Conservation (phyloP, 2,888 invertebrate species). For the Microlaimidae sp. region DNA sequence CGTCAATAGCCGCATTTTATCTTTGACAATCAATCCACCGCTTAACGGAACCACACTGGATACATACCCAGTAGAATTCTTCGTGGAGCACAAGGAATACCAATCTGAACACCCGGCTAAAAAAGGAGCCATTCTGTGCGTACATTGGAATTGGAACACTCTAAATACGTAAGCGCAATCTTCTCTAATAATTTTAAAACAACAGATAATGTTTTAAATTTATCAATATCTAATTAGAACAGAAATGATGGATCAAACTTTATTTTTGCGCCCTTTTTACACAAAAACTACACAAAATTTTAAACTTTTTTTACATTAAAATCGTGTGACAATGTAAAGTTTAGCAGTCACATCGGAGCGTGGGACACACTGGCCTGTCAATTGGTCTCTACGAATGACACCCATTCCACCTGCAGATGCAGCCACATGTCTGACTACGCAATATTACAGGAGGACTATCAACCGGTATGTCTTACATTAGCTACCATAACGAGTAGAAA, state of each 20-base stretch:
- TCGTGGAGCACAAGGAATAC: neutral
- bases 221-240: no score
- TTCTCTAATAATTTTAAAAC: no score
- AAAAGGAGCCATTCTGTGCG: conserved; percentile 13
- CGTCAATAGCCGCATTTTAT: conserved; percentile 10
- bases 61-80: neutral
- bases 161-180: neutral
- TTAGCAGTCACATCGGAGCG: conserved; percentile 1
- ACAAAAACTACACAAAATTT: no score
- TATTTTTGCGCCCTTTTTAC: no score
- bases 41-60: neutral
- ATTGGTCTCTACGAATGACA: conserved; percentile 12
- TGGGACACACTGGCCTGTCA: conserved; percentile 15
- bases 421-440: conserved; percentile 16
- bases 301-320: no score
- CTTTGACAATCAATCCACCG: neutral
- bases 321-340: no score
- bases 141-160: conserved; percentile 4
- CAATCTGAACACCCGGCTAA: conserved; percentile 3
- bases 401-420: conserved; percentile 15
- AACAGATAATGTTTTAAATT: no score
- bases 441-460: conserved; percentile 14
- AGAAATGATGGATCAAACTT: no score
- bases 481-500: no score
- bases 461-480: conserved; percentile 14